These are phyloP conservation scores for Gymnocephalus cernua DNA, from an alignment of 2,113 vertebrate genomes.

Conservation along the genomic window DNA sequence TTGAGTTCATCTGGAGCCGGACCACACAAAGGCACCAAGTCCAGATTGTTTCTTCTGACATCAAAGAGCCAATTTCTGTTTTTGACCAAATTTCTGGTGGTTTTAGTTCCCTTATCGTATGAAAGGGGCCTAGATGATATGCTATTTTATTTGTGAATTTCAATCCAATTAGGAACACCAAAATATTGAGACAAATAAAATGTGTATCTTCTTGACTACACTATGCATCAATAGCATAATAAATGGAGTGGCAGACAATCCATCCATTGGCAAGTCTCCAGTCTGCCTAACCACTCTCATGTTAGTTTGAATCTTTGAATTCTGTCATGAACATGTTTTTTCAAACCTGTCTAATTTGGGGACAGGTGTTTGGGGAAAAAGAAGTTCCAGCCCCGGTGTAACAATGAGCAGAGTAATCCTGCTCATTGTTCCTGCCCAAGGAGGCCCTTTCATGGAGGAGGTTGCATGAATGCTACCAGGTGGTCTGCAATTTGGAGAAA, in stretches of 20 bases:
- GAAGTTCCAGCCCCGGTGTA: constrained; percentile 82
- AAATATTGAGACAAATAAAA: constrained; percentile 75
- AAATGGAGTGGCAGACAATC: constrained; percentile 62
- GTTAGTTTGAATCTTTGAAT: constrained; percentile 78
- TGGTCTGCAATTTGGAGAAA: constrained; percentile 85
- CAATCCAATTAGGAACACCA: constrained; percentile 78
- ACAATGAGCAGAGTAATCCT: constrained; percentile 83
- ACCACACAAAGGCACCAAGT: constrained; percentile 77
- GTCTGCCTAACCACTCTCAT: constrained; percentile 55
- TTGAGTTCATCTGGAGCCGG: constrained; percentile 81
- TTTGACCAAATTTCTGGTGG: constrained; percentile 81
- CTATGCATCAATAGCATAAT: constrained; percentile 68
- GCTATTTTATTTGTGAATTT: constrained; percentile 77
- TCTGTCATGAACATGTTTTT: constrained; percentile 70
- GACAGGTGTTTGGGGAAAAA: constrained; percentile 85
- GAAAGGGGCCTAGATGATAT: constrained; percentile 69
- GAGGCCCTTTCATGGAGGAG: constrained; percentile 81
- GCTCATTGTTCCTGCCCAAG: constrained; percentile 82
- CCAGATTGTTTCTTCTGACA: constrained; percentile 82
- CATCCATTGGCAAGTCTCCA: constrained; percentile 68
- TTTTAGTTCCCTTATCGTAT: constrained; percentile 73
- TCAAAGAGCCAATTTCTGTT: constrained; percentile 78
- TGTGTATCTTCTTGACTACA: constrained; percentile 55
- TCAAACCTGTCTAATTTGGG: constrained; percentile 79
- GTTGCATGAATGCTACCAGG: constrained; percentile 86